Evolutionary conservation across 35 echinoderm and acorn worm genomes (phyloP).

Genomic region (Lytechinus variegatus): DNA sequence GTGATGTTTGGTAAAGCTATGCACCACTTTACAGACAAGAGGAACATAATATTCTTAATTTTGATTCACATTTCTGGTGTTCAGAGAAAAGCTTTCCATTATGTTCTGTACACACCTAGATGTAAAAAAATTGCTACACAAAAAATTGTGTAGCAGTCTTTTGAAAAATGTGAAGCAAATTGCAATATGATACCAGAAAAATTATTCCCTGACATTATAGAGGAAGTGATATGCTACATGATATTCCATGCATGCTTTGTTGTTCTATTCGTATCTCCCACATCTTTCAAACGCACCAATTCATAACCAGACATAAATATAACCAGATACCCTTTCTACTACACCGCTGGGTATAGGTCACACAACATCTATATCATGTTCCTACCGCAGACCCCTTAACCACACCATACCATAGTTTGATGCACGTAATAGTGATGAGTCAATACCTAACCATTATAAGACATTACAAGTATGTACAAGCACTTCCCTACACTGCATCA

Average conservation of each 20-base stretch:
- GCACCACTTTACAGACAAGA: too few relatives aligned
- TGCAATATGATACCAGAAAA: too few relatives aligned
- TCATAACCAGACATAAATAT: background rate
- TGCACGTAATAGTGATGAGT: background rate
- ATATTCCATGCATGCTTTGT: background rate
- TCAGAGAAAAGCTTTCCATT: too few relatives aligned
- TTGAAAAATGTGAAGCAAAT: too few relatives aligned
- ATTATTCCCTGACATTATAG: too few relatives aligned
- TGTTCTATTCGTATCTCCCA: background rate
- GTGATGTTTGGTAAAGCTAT: too few relatives aligned
- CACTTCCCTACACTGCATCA: background rate
- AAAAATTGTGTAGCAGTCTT: too few relatives aligned
- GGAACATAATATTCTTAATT: too few relatives aligned
- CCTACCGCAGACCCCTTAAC: background rate
- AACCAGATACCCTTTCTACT: background rate
- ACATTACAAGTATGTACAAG: background rate
- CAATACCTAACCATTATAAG: background rate
- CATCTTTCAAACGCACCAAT: background rate
- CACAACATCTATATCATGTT: background rate
- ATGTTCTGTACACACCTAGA: too few relatives aligned
- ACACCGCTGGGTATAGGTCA: background rate
- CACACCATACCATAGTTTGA: background rate
- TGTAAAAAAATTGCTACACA: too few relatives aligned
- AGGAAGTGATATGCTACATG: background rate
- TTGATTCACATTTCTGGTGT: too few relatives aligned